phyloP scores from a whole-genome alignment of 1,140 invertebrate genomes.

The Pantala flavescens region DNA sequence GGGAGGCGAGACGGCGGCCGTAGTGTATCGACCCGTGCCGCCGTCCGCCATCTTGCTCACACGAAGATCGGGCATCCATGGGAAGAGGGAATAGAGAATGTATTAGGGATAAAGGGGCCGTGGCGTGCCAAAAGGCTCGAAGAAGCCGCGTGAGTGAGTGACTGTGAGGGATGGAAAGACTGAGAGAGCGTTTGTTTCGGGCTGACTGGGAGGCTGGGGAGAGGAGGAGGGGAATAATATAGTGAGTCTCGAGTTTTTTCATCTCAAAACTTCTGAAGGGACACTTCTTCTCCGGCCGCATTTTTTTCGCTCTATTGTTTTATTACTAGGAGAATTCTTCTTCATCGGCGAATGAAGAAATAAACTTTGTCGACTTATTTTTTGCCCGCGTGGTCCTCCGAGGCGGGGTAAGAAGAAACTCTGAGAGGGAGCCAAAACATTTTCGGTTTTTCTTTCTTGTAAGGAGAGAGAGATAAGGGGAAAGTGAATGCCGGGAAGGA shows the following conservation, averaged over 20 bases:
- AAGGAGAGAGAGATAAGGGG: not conserved
- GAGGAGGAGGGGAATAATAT: not conserved
- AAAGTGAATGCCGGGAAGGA: not conserved
- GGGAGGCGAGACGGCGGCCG: slow-evolving; percentile 34
- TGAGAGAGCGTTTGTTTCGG: not conserved
- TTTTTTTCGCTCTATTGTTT: not conserved
- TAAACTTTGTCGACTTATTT: no score
- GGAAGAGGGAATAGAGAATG: not conserved
- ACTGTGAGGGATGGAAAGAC: not conserved
- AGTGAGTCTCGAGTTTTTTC: slow-evolving; percentile 4
- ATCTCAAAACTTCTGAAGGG: slow-evolving; percentile 9
- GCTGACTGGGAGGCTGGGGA: not conserved
- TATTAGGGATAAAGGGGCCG: not conserved
- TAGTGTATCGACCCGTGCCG: slow-evolving; percentile 1
- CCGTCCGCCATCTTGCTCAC: not conserved
- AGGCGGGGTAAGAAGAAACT: not conserved
- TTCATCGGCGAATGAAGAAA: no score
- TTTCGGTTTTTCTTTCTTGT: not conserved
- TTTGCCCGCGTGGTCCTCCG: not conserved
- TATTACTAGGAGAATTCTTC: not conserved
- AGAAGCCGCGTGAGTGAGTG: not conserved
- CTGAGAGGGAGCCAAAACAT: not conserved
- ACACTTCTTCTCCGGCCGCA: not conserved
- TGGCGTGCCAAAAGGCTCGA: not conserved
- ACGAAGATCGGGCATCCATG: not conserved